Base-by-base conservation (phyloP, 2,888 invertebrate genomes). In the Strigamia maritima region DNA sequence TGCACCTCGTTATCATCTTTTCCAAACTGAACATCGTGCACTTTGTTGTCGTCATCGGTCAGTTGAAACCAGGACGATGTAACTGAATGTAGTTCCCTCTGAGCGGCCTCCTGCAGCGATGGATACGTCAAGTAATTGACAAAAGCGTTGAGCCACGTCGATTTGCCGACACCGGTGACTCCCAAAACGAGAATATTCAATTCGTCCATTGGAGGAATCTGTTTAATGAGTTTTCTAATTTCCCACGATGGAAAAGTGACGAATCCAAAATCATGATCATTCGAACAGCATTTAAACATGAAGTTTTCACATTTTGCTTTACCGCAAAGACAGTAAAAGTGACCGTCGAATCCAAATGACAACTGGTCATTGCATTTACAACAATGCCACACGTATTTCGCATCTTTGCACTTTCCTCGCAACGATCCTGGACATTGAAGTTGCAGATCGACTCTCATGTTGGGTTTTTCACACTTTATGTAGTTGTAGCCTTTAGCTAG, bases 271-370 rank as follows among this genome's bases (percentile, higher is more conserved):
- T 26, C 28, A 26, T 75, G 75, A 16, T 4, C 12, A 12, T 28
- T n/a, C 2, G 10, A 10, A n/a, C 8, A 22, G 28, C 75, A 75
- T 28, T 35, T 75, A 28, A 75, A 75, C 1, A 3, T 26, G 75
- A 35, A 75, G 4, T 22, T 28, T 12, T 2, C 28, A 26, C 10
- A 10, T 2, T 24, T 14, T 3, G 28, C 35, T 75, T 24, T 19
- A 19, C 75, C 75, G 35, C 75, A 75, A 35, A 2, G 14, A n/a
- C 75, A 75, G 14, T 75, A 75, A 8, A 75, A 75, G 26, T 28
- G n/a, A 12, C 14, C 14, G 35, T 75, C 75, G 28, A 75, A 75
- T 6, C 75, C 75, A 12, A 12, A 75, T 24, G 7, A n/a, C 10
- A 75, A 14, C 14, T 12, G 24, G 8, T 75, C 75, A 12, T 75